Evolutionary conservation across 2,113 vertebrate genomes (phyloP).

Genomic region (Gobio gobio): DNA sequence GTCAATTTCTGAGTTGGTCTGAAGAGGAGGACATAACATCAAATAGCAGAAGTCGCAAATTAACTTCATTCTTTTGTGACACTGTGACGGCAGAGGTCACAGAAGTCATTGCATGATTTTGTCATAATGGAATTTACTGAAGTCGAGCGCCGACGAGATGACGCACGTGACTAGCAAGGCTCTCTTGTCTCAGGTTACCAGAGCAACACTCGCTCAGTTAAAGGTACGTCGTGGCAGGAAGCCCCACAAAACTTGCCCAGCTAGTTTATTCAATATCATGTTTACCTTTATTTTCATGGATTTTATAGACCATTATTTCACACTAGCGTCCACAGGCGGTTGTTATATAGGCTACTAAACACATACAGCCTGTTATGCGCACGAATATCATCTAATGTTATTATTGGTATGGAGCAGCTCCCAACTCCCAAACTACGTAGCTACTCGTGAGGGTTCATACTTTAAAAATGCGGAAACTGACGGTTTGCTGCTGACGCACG

Average conservation of each 20-base stretch:
- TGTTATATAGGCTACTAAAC: background rate
- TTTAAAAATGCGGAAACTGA: constrained; percentile 24
- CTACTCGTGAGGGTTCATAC: background rate
- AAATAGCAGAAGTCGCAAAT: background rate
- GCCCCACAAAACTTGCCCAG: background rate
- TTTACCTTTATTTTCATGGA: background rate
- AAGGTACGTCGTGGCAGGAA: constrained; percentile 43
- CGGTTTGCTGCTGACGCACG: background rate
- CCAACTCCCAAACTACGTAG: background rate
- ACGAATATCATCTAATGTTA: background rate
- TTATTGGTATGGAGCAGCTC: background rate
- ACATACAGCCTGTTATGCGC: too few relatives aligned
- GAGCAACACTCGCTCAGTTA: background rate
- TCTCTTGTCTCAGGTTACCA: background rate
- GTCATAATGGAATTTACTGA: background rate
- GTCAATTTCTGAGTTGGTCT: background rate
- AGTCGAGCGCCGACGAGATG: background rate
- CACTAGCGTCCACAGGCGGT: too few relatives aligned
- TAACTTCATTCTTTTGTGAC: background rate
- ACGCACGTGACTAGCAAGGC: constrained; percentile 1
- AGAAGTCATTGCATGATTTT: background rate
- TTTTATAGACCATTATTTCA: background rate
- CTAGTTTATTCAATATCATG: background rate
- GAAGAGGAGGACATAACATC: background rate
- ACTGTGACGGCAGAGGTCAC: background rate